A percentile compares a stretch with the other conserved stretches of the same genome.
These are phyloP conservation scores for Haliclona indistincta DNA, from an alignment of 37 sponge, comb jelly and placozoan genomes.

Conservation along the genomic window DNA sequence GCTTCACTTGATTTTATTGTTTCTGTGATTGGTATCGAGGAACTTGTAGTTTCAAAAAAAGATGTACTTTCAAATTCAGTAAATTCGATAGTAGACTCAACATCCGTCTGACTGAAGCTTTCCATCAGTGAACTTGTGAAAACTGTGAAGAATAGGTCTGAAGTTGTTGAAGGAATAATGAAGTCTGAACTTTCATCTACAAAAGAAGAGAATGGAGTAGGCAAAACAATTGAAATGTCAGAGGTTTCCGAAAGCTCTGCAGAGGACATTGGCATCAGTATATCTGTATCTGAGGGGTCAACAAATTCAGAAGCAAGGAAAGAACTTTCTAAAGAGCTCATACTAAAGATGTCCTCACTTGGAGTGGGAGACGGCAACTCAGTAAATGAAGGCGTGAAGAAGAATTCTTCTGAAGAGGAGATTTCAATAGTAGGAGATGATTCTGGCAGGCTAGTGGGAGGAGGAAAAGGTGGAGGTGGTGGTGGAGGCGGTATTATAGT, in stretches of 20 bases:
- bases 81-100: not conserved
- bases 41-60: not conserved
- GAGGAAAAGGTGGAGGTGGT: not conserved
- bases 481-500: not conserved
- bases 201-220: slow-evolving; percentile 9
- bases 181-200: not conserved
- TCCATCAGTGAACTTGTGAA: not conserved
- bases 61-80: not conserved
- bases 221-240: not conserved
- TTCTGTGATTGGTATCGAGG: not conserved
- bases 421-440: not conserved
- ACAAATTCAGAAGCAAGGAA: not conserved
- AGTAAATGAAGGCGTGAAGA: not conserved
- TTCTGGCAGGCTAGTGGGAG: not conserved
- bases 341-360: not conserved
- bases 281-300: not conserved
- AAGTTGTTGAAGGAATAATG: not conserved
- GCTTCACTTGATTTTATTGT: not conserved
- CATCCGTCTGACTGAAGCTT: not conserved
- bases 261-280: slow-evolving; percentile 15
- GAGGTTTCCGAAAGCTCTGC: not conserved
- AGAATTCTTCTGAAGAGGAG: not conserved
- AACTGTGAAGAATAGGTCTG: not conserved
- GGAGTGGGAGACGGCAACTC: not conserved
- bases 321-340: not conserved